Evolutionary conservation across 2,888 invertebrate genomes (phyloP).

Genomic region (Sesamia inferens): DNA sequence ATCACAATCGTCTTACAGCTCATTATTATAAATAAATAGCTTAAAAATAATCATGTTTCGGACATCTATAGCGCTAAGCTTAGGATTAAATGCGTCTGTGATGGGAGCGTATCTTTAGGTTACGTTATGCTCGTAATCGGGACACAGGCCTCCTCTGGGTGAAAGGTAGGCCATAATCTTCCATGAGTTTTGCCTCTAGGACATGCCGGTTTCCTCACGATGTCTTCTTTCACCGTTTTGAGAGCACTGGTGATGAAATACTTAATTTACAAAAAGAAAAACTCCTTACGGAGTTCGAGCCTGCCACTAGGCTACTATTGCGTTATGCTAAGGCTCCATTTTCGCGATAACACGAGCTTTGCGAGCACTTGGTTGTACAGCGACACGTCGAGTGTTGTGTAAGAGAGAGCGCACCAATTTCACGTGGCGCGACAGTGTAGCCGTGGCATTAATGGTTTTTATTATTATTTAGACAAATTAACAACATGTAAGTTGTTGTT

Average conservation of each 20-base stretch:
- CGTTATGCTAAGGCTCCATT: background rate
- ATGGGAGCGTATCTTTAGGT: constrained; percentile 39
- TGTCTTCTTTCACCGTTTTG: too few relatives aligned
- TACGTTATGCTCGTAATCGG: constrained; percentile 26
- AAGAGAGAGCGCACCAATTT: background rate
- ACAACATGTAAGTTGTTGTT: too few relatives aligned
- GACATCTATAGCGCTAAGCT: constrained; percentile 58
- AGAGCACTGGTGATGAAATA: too few relatives aligned
- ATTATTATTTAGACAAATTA: background rate
- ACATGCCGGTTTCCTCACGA: too few relatives aligned
- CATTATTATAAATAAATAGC: constrained; percentile 51
- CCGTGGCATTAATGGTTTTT: background rate
- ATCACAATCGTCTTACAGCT: constrained; percentile 38
- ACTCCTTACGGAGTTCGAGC: too few relatives aligned
- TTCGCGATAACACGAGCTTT: background rate
- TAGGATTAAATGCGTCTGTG: constrained; percentile 49
- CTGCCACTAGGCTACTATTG: too few relatives aligned
- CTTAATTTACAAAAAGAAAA: too few relatives aligned
- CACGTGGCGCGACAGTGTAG: background rate
- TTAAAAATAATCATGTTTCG: constrained; percentile 56
- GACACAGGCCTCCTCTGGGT: too few relatives aligned
- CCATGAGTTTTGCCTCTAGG: too few relatives aligned
- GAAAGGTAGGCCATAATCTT: too few relatives aligned
- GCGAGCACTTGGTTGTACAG: background rate
- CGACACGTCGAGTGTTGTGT: background rate